Conservation (phyloP, 2,888 invertebrate genomes). For the Andricus quercusramuli region DNA sequence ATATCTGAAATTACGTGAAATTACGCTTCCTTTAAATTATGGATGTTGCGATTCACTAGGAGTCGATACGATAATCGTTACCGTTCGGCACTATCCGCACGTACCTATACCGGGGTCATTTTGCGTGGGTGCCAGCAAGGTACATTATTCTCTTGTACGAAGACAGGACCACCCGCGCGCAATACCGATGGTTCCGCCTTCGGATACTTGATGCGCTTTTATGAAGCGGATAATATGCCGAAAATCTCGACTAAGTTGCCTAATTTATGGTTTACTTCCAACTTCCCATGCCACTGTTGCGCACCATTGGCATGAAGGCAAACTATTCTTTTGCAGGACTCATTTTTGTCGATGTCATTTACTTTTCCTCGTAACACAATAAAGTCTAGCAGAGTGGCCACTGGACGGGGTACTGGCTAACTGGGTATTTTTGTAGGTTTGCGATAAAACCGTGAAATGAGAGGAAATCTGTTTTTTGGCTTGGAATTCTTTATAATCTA, state of each 20-base stretch:
- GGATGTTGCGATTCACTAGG: background rate
- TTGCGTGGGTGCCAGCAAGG: slow-evolving; percentile 59
- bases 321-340: background rate
- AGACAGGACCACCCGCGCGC: slow-evolving; percentile 59
- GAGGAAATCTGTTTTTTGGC: too few species aligned
- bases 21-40: slow-evolving; percentile 22
- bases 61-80: slow-evolving; percentile 6
- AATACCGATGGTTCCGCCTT: slow-evolving; percentile 50
- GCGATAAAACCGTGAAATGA: too few species aligned
- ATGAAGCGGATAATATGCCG: slow-evolving; percentile 15
- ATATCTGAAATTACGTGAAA: slow-evolving; percentile 18
- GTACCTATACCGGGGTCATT: slow-evolving; percentile 45
- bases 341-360: background rate
- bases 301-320: background rate
- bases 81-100: slow-evolving; percentile 14
- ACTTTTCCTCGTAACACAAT: too few species aligned
- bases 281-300: background rate
- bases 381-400: too few species aligned
- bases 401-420: too few species aligned
- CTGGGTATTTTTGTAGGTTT: too few species aligned
- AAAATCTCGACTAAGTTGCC: background rate
- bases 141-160: slow-evolving; percentile 41
- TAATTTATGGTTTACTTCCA: slow-evolving; percentile 9
- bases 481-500: too few species aligned
- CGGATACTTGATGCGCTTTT: background rate